Percentiles rank a stretch among this genome's conserved stretches.
Evolutionary conservation across 2,797 vertebrate species (phyloP).

Genomic region (Limnodromus scolopaceus): DNA sequence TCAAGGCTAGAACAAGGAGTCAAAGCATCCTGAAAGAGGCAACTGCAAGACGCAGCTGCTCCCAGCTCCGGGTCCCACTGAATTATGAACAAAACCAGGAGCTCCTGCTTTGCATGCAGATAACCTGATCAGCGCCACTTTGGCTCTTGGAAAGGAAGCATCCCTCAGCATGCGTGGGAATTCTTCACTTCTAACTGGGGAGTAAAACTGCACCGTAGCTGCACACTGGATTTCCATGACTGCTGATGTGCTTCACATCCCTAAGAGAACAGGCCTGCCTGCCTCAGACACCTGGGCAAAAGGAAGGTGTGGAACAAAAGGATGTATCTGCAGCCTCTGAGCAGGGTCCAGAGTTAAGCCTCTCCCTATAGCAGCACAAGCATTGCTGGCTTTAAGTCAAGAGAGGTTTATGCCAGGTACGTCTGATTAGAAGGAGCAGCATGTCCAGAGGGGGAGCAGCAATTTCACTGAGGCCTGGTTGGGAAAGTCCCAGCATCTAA

Average conservation of each 20-base stretch:
- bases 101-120: constrained; percentile 64
- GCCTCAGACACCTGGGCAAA: background rate
- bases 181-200: background rate
- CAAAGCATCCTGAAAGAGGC: constrained; percentile 43
- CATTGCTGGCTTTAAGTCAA: constrained; percentile 31
- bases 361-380: constrained; percentile 22
- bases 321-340: background rate
- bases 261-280: background rate
- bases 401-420: constrained; percentile 43
- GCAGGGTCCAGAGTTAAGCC: constrained; percentile 23
- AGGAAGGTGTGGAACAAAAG: background rate
- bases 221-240: background rate
- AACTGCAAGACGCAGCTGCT: constrained; percentile 49
- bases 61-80: background rate
- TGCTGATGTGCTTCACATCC: background rate
- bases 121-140: constrained; percentile 12
- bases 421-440: constrained; percentile 63
- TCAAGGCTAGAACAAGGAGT: constrained; percentile 56
- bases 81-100: constrained; percentile 47
- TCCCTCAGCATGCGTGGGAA: constrained; percentile 21
- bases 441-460: constrained; percentile 68
- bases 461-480: constrained; percentile 52
- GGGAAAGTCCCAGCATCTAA: constrained; percentile 71
- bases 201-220: background rate
- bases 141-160: constrained; percentile 15